Conservation (phyloP, 2,797 vertebrate species). For the Thamnophis elegans region DNA sequence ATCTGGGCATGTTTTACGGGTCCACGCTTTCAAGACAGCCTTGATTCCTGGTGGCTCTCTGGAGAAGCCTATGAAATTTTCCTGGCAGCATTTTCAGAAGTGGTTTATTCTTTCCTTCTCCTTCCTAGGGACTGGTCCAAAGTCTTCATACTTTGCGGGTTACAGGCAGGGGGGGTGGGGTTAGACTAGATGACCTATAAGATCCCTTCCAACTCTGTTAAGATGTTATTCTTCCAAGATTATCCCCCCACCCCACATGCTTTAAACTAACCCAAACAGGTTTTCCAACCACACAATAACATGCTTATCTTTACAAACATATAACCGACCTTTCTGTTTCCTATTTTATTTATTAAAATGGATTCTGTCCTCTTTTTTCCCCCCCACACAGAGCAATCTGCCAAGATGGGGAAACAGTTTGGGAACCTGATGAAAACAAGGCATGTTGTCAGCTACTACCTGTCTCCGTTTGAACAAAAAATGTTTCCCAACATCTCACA, state of each 20-base stretch:
- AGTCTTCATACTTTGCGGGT: no score
- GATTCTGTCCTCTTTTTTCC: background rate
- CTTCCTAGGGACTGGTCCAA: background rate
- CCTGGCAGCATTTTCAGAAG: background rate
- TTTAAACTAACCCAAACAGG: background rate
- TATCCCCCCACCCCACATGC: rapidly evolving
- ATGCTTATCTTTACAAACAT: background rate
- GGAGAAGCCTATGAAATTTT: background rate
- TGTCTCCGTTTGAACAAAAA: constrained; percentile 30
- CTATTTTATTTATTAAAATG: background rate
- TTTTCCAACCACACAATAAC: background rate
- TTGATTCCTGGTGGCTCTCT: background rate
- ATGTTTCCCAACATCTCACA: background rate
- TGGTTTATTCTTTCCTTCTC: background rate
- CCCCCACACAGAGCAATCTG: background rate
- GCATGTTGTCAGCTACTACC: constrained; percentile 1
- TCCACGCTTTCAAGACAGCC: background rate
- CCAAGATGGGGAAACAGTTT: constrained; percentile 6
- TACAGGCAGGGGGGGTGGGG: background rate
- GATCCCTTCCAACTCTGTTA: no score
- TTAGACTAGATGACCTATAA: no score
- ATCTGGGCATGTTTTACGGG: no score
- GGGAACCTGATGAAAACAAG: background rate
- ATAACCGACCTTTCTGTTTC: background rate
- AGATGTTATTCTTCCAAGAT: no score